phyloP scores from a whole-genome alignment of 2,888 invertebrate genomes.

The Mimachlamys varia region DNA sequence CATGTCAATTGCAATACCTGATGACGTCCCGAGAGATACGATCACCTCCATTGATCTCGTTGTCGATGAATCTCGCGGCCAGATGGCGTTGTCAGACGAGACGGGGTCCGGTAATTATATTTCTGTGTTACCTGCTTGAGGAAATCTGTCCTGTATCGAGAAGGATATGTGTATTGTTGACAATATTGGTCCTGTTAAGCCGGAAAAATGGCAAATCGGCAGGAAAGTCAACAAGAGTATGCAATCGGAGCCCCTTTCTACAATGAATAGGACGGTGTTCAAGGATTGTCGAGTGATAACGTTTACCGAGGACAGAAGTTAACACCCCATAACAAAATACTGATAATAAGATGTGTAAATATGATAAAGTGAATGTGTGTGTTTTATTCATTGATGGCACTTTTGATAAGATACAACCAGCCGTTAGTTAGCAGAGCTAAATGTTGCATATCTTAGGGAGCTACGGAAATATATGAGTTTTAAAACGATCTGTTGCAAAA shows the following conservation, averaged over 20 bases:
- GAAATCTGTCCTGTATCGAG: slow-evolving; percentile 34
- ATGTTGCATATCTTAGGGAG: not conserved
- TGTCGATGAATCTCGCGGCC: not conserved
- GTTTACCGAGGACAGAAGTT: not conserved
- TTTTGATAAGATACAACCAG: not conserved
- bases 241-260: not conserved
- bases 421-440: not conserved
- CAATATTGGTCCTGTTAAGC: slow-evolving; percentile 14
- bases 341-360: not conserved
- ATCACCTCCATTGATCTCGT: slow-evolving; percentile 21
- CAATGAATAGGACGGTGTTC: not conserved
- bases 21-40: slow-evolving; percentile 15
- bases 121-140: slow-evolving; percentile 21
- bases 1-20: slow-evolving; percentile 25
- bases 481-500: too few species aligned
- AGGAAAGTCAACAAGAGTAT: slow-evolving; percentile 24
- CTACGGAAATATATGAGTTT: too few species aligned
- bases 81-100: slow-evolving; percentile 34
- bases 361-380: slow-evolving; percentile 18
- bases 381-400: not conserved
- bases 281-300: slow-evolving; percentile 8
- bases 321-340: not conserved
- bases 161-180: slow-evolving; percentile 23
- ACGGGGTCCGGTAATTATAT: not conserved
- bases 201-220: slow-evolving; percentile 27